Percentiles rank a stretch among this genome's conserved stretches.
Evolutionary conservation across 2,113 vertebrate species (phyloP).

Genomic region (Pao palembangensis): DNA sequence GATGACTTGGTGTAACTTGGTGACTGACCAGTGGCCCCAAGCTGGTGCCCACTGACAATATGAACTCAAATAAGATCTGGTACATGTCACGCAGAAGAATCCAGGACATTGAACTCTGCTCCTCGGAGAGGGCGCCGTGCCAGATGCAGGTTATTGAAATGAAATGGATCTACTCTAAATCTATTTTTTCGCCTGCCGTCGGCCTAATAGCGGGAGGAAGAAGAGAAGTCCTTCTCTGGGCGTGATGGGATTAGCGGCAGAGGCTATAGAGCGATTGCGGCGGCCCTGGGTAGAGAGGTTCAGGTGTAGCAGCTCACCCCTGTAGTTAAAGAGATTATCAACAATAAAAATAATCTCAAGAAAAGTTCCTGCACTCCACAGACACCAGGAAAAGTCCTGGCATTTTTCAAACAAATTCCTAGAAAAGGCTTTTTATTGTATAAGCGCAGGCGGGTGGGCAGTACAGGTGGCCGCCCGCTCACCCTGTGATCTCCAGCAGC

Average conservation of each 20-base stretch:
- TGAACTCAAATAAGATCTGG: no score
- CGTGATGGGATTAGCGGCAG: conserved; percentile 70
- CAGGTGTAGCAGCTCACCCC: conserved; percentile 68
- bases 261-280: conserved; percentile 54
- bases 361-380: conserved; percentile 72
- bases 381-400: conserved; percentile 65
- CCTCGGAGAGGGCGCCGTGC: conserved; percentile 1
- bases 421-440: conserved; percentile 83
- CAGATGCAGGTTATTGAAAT: conserved; percentile 56
- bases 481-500: conserved; percentile 76
- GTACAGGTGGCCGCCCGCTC: conserved; percentile 59
- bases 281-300: conserved; percentile 57
- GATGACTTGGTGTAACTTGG: no score
- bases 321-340: conserved; percentile 81
- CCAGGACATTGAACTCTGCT: conserved; percentile 5
- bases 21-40: no score
- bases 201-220: conserved; percentile 11
- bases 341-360: conserved; percentile 76
- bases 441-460: conserved; percentile 61
- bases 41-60: no score
- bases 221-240: conserved; percentile 35
- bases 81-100: no score
- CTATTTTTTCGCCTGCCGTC: conserved; percentile 26
- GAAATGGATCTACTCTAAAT: conserved; percentile 61
- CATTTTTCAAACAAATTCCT: conserved; percentile 75